These are phyloP conservation scores for Oceanodroma tethys DNA, from an alignment of 2,113 vertebrate species.

Conservation along the genomic window DNA sequence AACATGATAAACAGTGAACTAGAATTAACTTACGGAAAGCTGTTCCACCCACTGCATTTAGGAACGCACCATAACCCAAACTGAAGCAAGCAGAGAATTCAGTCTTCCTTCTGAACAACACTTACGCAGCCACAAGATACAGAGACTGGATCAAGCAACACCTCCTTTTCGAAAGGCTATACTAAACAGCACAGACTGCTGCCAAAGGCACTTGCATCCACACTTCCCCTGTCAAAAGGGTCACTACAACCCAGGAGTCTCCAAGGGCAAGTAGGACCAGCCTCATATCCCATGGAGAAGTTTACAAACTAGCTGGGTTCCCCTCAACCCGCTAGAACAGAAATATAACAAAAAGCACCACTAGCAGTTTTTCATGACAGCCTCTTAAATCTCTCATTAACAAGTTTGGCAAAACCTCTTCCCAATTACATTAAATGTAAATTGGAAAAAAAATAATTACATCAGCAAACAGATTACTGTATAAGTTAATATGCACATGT, in stretches of 20 bases:
- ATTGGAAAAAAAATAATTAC: neutral
- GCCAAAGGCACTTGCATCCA: neutral
- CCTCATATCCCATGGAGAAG: neutral
- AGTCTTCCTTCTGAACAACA: neutral
- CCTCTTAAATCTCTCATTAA: neutral
- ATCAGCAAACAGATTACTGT: conserved; percentile 7
- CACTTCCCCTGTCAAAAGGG: neutral
- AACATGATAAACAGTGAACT: conserved; percentile 1
- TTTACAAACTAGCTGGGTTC: neutral
- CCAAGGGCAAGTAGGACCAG: neutral
- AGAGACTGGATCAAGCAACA: neutral
- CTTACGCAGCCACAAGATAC: neutral
- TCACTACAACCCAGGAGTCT: neutral
- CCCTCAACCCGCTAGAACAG: neutral
- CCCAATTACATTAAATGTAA: conserved; percentile 16
- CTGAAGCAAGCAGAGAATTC: neutral
- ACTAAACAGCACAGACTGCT: neutral
- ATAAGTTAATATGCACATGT: neutral
- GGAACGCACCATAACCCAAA: conserved; percentile 31
- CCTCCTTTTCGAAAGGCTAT: neutral
- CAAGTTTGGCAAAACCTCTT: neutral
- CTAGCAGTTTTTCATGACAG: neutral
- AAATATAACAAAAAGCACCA: neutral
- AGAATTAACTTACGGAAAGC: neutral
- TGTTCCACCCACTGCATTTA: conserved; percentile 29